Percentiles rank a stretch among this genome's conserved stretches.
These are phyloP conservation scores for Motacilla alba DNA, from an alignment of 2,113 vertebrate species.

Conservation along the genomic window DNA sequence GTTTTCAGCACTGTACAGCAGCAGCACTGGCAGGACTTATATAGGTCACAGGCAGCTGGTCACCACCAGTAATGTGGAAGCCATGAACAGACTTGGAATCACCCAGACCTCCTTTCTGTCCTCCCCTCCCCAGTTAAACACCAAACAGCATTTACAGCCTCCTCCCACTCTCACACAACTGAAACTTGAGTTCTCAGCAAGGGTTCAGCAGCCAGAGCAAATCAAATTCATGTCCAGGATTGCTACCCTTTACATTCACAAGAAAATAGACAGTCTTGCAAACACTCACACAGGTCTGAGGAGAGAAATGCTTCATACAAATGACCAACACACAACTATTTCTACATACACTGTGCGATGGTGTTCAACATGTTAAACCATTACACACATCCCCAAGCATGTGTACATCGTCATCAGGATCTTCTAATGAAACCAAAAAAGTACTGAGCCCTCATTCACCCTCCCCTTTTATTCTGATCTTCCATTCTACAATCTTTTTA, in stretches of 20 bases:
- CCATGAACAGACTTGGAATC: not conserved
- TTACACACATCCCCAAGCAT: rapidly evolving
- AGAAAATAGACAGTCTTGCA: not conserved
- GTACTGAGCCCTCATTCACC: rapidly evolving
- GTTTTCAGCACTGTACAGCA: not conserved
- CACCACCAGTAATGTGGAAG: not conserved
- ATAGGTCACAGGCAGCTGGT: not conserved
- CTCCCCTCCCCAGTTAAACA: not conserved
- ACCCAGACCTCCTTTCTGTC: not conserved
- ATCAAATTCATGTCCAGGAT: not conserved
- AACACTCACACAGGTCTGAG: not conserved
- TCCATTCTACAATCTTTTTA: not conserved
- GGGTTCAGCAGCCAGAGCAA: not conserved
- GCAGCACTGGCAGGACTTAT: not conserved
- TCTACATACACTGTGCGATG: not conserved
- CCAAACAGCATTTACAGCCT: not conserved
- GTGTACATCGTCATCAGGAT: not conserved
- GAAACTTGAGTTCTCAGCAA: not conserved
- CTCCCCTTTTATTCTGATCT: not conserved
- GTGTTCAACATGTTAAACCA: not conserved
- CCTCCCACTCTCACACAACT: not conserved
- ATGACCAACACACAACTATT: not conserved
- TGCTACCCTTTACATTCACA: not conserved
- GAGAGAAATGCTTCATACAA: not conserved
- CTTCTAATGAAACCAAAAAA: not conserved